These are phyloP conservation scores for Lutjanus argentimaculatus DNA, from an alignment of 2,797 vertebrate species.

Conservation along the genomic window DNA sequence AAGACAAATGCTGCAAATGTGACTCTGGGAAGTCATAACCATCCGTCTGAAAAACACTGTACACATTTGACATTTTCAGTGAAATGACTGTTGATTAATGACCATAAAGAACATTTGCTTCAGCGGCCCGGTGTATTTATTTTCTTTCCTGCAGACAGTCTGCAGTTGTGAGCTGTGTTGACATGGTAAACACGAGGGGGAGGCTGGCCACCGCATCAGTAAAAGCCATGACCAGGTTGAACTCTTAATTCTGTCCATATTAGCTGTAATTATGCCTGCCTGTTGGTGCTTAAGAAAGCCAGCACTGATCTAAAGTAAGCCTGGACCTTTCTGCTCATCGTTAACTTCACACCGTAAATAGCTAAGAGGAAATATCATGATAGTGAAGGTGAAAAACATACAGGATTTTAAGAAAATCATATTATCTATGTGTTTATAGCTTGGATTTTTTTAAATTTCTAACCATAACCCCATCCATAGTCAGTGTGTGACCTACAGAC, in stretches of 20 bases:
- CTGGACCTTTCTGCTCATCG: conserved; percentile 18
- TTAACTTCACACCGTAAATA: conserved; percentile 14
- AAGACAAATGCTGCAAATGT: conserved; percentile 34
- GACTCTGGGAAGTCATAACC: conserved; percentile 13
- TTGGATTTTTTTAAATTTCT: no score
- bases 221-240: conserved; percentile 51
- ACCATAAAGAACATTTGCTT: conserved; percentile 30
- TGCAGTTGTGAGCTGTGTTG: conserved; percentile 54
- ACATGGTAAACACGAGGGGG: conserved; percentile 58
- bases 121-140: conserved; percentile 24
- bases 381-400: background rate
- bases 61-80: conserved; percentile 48
- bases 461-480: no score
- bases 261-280: conserved; percentile 46
- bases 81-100: conserved; percentile 57
- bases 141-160: conserved; percentile 47
- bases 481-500: no score
- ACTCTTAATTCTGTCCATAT: conserved; percentile 57
- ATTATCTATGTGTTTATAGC: background rate
- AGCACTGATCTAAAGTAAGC: conserved; percentile 43
- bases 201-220: conserved; percentile 21
- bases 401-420: background rate
- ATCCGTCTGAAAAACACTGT: conserved; percentile 23
- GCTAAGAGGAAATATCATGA: conserved; percentile 3
- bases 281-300: conserved; percentile 35